Conservation (phyloP, 1,140 invertebrate genomes). For the Odontomachus brunneus region DNA sequence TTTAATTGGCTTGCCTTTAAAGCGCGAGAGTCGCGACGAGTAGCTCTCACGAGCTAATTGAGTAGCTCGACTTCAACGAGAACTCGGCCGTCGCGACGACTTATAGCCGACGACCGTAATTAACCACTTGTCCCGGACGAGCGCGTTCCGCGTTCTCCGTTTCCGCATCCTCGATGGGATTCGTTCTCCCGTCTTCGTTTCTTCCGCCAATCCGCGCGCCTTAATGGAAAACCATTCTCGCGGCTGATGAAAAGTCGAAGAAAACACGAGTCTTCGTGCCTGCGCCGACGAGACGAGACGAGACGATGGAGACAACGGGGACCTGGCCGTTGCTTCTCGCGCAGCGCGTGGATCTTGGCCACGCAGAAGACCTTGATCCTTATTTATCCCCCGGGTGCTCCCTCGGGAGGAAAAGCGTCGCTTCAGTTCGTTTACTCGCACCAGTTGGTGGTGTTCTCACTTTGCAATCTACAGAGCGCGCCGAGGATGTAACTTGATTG, state of each 20-base stretch:
- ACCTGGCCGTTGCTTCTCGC: conserved; percentile 38
- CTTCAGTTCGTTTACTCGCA: conserved; percentile 54
- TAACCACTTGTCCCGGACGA: conserved; percentile 71
- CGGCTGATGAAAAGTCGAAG: conserved; percentile 74
- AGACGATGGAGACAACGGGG: neutral
- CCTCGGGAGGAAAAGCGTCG: conserved; percentile 31
- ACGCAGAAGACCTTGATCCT: conserved; percentile 39
- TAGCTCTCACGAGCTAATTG: conserved; percentile 59
- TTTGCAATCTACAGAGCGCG: conserved; percentile 35
- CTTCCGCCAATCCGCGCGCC: conserved; percentile 65
- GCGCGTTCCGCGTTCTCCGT: conserved; percentile 62
- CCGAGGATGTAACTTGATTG: conserved; percentile 40
- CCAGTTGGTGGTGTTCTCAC: conserved; percentile 41
- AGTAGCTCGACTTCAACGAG: conserved; percentile 68
- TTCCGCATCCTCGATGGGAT: conserved; percentile 61
- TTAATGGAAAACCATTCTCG: conserved; percentile 76
- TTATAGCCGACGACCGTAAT: conserved; percentile 72
- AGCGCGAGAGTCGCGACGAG: conserved; percentile 37
- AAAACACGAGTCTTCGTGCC: conserved; percentile 60
- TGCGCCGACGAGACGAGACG: neutral
- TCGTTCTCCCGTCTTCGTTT: conserved; percentile 52
- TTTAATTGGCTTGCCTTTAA: conserved; percentile 51
- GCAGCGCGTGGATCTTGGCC: neutral
- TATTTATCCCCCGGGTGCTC: conserved; percentile 44
- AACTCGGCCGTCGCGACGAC: conserved; percentile 69